A percentile compares a stretch with the other conserved stretches of the same genome.
phyloP scores from a whole-genome alignment of 2,888 invertebrate species.

The Phortica okadai region DNA sequence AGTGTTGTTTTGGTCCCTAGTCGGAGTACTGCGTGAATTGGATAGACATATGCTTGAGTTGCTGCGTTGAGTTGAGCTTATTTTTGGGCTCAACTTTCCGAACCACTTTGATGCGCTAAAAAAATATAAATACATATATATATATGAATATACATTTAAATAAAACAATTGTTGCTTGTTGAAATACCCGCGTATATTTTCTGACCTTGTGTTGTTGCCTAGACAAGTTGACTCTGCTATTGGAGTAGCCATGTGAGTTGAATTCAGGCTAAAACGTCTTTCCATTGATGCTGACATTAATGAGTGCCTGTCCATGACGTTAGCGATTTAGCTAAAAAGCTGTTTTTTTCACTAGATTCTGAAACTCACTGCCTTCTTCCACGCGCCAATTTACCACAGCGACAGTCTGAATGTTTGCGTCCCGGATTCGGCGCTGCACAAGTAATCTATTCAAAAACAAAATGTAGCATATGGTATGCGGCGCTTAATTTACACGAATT shows the following conservation, averaged over 20 bases:
- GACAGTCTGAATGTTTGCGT: background rate
- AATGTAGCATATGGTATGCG: too few species aligned
- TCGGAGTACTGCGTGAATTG: slow-evolving; percentile 34
- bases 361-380: slow-evolving; percentile 17
- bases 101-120: slow-evolving; percentile 59
- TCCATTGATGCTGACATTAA: slow-evolving; percentile 50
- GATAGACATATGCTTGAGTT: slow-evolving; percentile 49
- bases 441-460: too few species aligned
- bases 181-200: background rate
- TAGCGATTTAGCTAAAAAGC: slow-evolving; percentile 14
- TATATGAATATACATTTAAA: background rate
- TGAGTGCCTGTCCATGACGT: slow-evolving; percentile 46
- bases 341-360: slow-evolving; percentile 1
- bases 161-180: slow-evolving; percentile 3
- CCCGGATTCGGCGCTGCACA: too few species aligned
- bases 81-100: slow-evolving; percentile 55
- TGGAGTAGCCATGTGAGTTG: slow-evolving; percentile 64
- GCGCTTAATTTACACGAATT: too few species aligned
- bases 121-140: slow-evolving; percentile 5
- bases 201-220: slow-evolving; percentile 62
- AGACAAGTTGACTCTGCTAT: slow-evolving; percentile 74
- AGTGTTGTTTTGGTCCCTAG: slow-evolving; percentile 35
- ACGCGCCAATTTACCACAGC: slow-evolving; percentile 31
- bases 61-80: slow-evolving; percentile 55
- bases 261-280: slow-evolving; percentile 66